Evolutionary conservation across 1,140 invertebrate species (phyloP).

Genomic region (Venustaconcha ellipsiformis): DNA sequence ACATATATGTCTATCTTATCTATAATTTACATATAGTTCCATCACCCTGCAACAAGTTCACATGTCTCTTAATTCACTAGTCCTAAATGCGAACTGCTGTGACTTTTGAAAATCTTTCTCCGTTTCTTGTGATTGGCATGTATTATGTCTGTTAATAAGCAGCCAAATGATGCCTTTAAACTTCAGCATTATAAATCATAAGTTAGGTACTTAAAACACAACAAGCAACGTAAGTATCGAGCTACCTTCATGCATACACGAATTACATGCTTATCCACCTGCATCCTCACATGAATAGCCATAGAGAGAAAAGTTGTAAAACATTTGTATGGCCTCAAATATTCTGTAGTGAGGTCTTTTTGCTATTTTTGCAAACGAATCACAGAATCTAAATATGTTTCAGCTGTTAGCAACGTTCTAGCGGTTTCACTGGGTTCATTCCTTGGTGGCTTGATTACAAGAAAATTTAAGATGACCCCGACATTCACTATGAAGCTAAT

Average conservation of each 20-base stretch:
- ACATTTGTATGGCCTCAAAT: background rate
- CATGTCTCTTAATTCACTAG: too few relatives aligned
- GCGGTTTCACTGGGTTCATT: slow-evolving; percentile 38
- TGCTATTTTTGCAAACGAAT: background rate
- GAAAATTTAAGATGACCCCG: slow-evolving; percentile 43
- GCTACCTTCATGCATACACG: too few relatives aligned
- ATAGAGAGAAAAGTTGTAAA: background rate
- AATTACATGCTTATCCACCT: too few relatives aligned
- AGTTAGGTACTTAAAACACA: too few relatives aligned
- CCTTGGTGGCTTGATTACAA: slow-evolving; percentile 42
- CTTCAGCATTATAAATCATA: too few relatives aligned
- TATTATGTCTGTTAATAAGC: too few relatives aligned
- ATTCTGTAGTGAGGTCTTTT: background rate
- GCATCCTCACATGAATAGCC: background rate
- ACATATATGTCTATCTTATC: background rate
- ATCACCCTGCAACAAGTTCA: too few relatives aligned
- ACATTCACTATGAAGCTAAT: slow-evolving; percentile 32
- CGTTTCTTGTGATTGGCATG: too few relatives aligned
- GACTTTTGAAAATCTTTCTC: too few relatives aligned
- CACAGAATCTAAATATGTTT: background rate
- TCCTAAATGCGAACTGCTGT: too few relatives aligned
- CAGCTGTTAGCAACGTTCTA: slow-evolving; percentile 17
- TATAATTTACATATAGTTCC: background rate
- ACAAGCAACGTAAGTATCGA: too few relatives aligned
- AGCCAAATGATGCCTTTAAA: too few relatives aligned